Evolutionary conservation across 37 sponge, comb jelly and placozoan genomes (phyloP).

Genomic region (Diacarnus erythraeanus): DNA sequence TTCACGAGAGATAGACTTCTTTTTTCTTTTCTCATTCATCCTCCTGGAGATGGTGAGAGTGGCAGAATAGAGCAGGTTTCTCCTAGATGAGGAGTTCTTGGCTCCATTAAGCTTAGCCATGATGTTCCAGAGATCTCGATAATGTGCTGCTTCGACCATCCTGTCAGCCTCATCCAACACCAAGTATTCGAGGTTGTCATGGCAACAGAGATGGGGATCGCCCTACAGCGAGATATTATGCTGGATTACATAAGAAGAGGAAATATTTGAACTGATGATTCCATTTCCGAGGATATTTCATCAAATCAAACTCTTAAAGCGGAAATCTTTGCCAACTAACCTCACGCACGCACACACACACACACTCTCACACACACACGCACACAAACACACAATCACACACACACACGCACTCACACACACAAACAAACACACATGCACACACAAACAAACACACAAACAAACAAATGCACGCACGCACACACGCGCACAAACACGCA

Average conservation of each 20-base stretch:
- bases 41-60: constrained; percentile 80
- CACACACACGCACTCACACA: too few species aligned
- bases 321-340: too few species aligned
- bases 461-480: too few species aligned
- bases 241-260: neutral
- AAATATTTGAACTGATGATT: neutral
- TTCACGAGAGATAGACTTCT: constrained; percentile 42
- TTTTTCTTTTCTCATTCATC: constrained; percentile 37
- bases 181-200: constrained; percentile 54
- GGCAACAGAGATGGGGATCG: constrained; percentile 17
- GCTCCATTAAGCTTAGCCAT: constrained; percentile 47
- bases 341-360: too few species aligned
- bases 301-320: too few species aligned
- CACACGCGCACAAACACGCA: too few species aligned
- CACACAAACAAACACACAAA: too few species aligned
- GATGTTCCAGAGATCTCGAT: constrained; percentile 77
- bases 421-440: too few species aligned
- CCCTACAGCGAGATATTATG: constrained; percentile 40
- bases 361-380: too few species aligned
- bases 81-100: constrained; percentile 15
- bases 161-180: constrained; percentile 98
- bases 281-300: too few species aligned
- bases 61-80: constrained; percentile 94
- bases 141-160: constrained; percentile 97
- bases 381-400: too few species aligned